Conservation (phyloP, 1,140 invertebrate genomes). For the Cecropterus lyciades region DNA sequence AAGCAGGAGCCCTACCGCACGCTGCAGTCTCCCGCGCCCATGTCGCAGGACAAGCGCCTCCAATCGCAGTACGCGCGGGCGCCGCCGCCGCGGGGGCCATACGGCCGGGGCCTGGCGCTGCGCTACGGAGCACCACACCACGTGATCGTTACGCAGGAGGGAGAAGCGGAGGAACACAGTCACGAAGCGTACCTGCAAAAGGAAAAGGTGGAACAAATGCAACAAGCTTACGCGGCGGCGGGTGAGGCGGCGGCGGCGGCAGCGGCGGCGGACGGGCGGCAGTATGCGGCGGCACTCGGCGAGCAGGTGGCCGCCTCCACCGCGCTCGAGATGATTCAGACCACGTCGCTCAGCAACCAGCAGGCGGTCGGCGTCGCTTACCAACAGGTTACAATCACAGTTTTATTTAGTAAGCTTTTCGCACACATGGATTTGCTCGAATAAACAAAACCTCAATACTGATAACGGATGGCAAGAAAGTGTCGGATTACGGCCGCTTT, state of each 20-base stretch:
- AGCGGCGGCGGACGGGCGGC: constrained; percentile 49
- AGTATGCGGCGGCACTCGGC: constrained; percentile 59
- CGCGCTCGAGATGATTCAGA: constrained; percentile 78
- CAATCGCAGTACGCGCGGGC: constrained; percentile 52
- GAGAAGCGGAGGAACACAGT: constrained; percentile 56
- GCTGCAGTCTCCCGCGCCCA: constrained; percentile 49
- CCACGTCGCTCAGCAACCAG: constrained; percentile 68
- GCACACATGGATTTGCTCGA: constrained; percentile 12
- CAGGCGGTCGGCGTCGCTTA: constrained; percentile 77
- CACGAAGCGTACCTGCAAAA: constrained; percentile 63
- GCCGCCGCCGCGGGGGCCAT: constrained; percentile 48
- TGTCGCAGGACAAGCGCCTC: constrained; percentile 46
- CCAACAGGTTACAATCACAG: constrained; percentile 51
- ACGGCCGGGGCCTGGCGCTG: constrained; percentile 54
- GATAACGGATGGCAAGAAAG: constrained; percentile 23
- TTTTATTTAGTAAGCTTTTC: constrained; percentile 17
- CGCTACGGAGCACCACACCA: constrained; percentile 68
- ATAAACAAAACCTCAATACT: constrained; percentile 18
- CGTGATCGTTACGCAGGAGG: constrained; percentile 63
- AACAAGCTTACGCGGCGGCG: constrained; percentile 54
- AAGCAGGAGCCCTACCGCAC: constrained; percentile 65
- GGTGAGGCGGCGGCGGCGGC: constrained; percentile 40
- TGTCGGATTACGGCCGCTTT: constrained; percentile 21
- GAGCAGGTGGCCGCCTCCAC: constrained; percentile 63
- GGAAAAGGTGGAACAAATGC: constrained; percentile 59